Base-by-base conservation (phyloP, 2,888 invertebrate genomes). In the Metallyticus violacea region DNA sequence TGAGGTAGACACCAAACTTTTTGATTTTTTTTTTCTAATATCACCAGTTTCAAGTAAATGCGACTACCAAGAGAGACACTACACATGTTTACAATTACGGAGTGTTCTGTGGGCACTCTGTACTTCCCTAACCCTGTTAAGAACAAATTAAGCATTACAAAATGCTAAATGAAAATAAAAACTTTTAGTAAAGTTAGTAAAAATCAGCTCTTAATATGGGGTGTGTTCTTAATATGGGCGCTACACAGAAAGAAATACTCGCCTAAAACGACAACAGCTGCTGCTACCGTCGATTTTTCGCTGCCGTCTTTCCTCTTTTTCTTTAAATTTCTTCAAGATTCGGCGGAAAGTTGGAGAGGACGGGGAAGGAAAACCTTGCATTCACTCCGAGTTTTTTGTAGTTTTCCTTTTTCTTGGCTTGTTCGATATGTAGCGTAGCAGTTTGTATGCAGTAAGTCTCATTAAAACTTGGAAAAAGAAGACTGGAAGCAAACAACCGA, bases 391-490 rank as follows among this genome's bases (percentile, higher is more conserved):
- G 40, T 62, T 62, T n/a, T 62, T 62, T 62, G 40, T 62, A 62
- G 40, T 62, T 62, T 62, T 62, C 40, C 40, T 62, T 62, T 62
- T 62, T 62, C 40, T 62, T 62, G 40, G 40, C 40, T 62, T 62
- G 40, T 62, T 62, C 40, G 40, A 62, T 62, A 62, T 62, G 40
- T 62, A 62, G 40, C 40, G 40, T 62, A 62, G 40, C 40, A 62
- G 40, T 62, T 62, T 62, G 40, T 62, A 62, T 62, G 40, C 40
- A 62, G 40, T 22, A 62, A 77, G 27, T 83, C 77, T 77, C 28
- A 83, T 83, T 83, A 83, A 83, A 83, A 83, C 83, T 83, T 83
- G 29, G 83, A 28, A 83, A 83, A 27, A 82, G 76, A 62, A 62
- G 40, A 62, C 40, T 62, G 40, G 40, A 4, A 62, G 40, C 15